Conservation (phyloP, 2,797 vertebrate species). For the Rhinichthys osculus region DNA sequence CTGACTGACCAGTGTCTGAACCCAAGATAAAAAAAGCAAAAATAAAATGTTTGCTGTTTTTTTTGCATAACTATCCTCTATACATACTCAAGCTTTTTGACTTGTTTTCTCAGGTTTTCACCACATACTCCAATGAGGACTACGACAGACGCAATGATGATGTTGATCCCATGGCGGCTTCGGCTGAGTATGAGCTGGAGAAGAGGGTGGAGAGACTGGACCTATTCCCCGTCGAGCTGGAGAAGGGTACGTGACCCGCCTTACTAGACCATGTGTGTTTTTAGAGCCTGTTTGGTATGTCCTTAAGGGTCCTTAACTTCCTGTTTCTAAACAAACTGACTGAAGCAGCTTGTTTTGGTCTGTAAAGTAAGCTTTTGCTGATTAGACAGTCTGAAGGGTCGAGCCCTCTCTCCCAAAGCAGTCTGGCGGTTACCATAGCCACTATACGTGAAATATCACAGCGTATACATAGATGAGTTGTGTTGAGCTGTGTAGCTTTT, state of each 20-base stretch:
- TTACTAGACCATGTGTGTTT: not conserved
- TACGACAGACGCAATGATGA: constrained; percentile 96
- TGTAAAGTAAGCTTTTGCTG: constrained; percentile 33
- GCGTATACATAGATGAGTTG: not conserved
- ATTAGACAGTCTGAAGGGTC: constrained; percentile 24
- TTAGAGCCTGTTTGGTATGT: constrained; percentile 1
- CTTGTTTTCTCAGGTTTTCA: constrained; percentile 85
- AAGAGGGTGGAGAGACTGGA: constrained; percentile 96
- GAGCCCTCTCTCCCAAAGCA: not conserved
- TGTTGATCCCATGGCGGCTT: constrained; percentile 97
- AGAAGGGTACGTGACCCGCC: constrained; percentile 83
- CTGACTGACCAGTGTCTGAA: constrained; percentile 47
- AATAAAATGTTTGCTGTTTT: not conserved
- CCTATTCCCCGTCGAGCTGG: constrained; percentile 94
- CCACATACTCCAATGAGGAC: constrained; percentile 95
- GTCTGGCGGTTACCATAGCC: not conserved
- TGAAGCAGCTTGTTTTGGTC: constrained; percentile 28
- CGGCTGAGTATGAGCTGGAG: constrained; percentile 96
- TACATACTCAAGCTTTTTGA: not conserved
- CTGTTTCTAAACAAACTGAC: constrained; percentile 36
- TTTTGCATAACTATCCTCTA: not conserved
- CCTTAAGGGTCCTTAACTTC: constrained; percentile 25
- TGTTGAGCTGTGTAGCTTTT: not conserved
- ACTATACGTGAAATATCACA: not conserved
- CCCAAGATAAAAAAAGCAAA: constrained; percentile 13